Conservation (phyloP, 2,797 vertebrate genomes). For the Phyllotis vaccarum region DNA sequence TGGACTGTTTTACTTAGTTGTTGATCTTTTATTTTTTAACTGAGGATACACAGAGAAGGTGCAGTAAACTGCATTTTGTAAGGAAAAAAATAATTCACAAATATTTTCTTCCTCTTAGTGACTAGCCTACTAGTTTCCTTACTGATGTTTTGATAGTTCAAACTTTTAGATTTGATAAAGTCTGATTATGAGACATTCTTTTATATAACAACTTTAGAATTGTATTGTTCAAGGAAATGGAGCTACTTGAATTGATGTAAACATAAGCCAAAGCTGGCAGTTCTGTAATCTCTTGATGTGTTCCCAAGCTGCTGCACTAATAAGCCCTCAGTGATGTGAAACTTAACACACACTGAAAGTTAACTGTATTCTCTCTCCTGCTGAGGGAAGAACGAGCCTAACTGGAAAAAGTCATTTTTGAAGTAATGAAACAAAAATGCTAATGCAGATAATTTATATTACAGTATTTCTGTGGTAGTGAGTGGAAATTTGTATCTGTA, state of each 20-base stretch:
- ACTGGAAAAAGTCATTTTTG: conserved; percentile 29
- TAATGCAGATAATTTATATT: conserved; percentile 33
- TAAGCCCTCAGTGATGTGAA: neutral
- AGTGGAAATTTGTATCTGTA: neutral
- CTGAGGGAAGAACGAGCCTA: neutral
- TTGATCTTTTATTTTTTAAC: neutral
- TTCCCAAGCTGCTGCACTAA: neutral
- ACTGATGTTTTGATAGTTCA: conserved; percentile 16
- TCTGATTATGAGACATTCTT: conserved; percentile 30
- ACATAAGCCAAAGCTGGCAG: conserved; percentile 17
- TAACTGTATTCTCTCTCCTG: conserved; percentile 7
- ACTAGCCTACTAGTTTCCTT: neutral
- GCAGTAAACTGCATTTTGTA: neutral
- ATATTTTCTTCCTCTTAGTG: neutral
- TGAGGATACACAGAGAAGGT: neutral
- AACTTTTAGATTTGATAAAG: conserved; percentile 27
- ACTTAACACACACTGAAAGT: neutral
- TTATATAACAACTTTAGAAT: conserved; percentile 39
- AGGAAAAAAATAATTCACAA: neutral
- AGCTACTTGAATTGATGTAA: conserved; percentile 34
- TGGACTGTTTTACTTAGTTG: neutral
- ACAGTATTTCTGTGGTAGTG: neutral
- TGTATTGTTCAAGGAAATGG: neutral
- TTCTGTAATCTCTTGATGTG: conserved; percentile 37
- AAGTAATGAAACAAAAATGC: conserved; percentile 60